Percentiles rank a stretch among this genome's conserved stretches.
Evolutionary conservation across 1,140 invertebrate species (phyloP).

Genomic region (Polyergus mexicanus): DNA sequence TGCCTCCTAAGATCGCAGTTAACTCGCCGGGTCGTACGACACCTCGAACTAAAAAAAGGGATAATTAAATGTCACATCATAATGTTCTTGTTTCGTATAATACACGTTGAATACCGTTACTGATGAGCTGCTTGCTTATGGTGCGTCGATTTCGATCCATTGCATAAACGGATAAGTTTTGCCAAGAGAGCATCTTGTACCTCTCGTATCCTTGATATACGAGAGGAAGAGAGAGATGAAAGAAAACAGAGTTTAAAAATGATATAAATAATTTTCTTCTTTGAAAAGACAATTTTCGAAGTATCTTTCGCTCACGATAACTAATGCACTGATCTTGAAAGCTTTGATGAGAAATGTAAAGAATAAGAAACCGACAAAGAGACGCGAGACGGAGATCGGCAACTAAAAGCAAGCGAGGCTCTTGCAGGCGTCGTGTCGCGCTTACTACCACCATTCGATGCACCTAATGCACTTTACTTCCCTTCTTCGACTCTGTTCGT

Average conservation of each 20-base stretch:
- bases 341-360: neutral
- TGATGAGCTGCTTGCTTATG: slow-evolving; percentile 80
- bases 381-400: neutral
- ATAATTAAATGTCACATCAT: slow-evolving; percentile 2
- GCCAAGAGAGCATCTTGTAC: slow-evolving; percentile 78
- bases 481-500: slow-evolving; percentile 2
- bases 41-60: slow-evolving; percentile 88
- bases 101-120: slow-evolving; percentile 77
- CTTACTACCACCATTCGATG: slow-evolving; percentile 37
- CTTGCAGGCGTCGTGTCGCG: neutral
- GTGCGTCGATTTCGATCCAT: slow-evolving; percentile 74
- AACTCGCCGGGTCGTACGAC: slow-evolving; percentile 94
- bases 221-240: no score
- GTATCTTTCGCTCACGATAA: neutral
- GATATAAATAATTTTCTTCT: neutral
- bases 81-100: neutral
- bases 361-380: slow-evolving; percentile 3
- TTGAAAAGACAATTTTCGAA: neutral
- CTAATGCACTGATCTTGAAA: neutral
- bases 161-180: slow-evolving; percentile 81
- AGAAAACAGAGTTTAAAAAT: neutral
- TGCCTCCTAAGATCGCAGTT: slow-evolving; percentile 96
- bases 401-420: slow-evolving; percentile 5
- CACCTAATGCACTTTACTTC: slow-evolving; percentile 35
- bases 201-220: neutral